Base-by-base conservation (phyloP, 2,113 vertebrate species). In the Spermophilus dauricus region DNA sequence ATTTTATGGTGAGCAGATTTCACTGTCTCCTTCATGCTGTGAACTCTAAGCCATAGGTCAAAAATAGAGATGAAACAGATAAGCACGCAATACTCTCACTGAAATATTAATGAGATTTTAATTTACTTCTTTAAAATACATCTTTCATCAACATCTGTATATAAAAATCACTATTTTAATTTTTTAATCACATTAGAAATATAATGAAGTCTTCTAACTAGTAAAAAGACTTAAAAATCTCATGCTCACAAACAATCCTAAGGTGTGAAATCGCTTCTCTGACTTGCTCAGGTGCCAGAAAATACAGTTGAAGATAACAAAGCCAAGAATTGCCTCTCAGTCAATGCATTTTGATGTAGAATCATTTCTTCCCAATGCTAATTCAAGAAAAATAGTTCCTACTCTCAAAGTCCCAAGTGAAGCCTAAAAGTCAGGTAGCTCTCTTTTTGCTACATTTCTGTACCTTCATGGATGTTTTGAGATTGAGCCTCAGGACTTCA, bases 51-150 rank as follows among this genome's bases (percentile, higher is more conserved):
- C 98, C 98, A 99, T 97, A 99, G 99, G 99, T 99, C 99, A 99
- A 98, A 99, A 99, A 99, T 94, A 98, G 98, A 99, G 98, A 99
- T 99, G 98, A 99, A 99, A 99, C 97, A 98, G 99, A 99, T 99
- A 99, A 99, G 99, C 98, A 98, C 98, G 98, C 98, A 98, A 98
- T 98, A 99, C 97, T 98, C 98, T 98, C 95, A 95, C 97, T 99
- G 98, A 99, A 99, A 99, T 99, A 99, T 99, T 99, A 99, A 99
- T 98, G 99, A 98, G 98, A 98, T 98, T 99, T 99, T 99, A 99
- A 99, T 99, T 99, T 99, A 99, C 98, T 98, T 98, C 98, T 98
- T 98, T 98, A 98, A 99, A 99, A 99, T 96, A 98, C 98, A 98
- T 98, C 98, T 99, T 99, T 99, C 98, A 98, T 98, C 99, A 98